Percentiles rank a stretch among this genome's conserved stretches.
These are phyloP conservation scores for Melikaiella ostensackeni DNA, from an alignment of 2,888 invertebrate genomes.

Conservation along the genomic window DNA sequence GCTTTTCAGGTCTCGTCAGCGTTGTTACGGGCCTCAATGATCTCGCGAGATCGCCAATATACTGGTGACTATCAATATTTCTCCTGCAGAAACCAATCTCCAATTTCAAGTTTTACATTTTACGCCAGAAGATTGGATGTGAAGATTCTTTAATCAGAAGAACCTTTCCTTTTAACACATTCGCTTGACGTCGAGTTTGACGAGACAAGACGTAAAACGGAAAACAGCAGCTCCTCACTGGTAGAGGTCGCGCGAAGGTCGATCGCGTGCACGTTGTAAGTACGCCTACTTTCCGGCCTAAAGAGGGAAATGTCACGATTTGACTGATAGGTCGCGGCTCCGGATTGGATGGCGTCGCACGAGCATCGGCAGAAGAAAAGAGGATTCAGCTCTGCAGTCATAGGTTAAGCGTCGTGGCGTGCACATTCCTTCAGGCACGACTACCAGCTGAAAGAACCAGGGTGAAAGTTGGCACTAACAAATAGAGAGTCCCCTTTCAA, in stretches of 20 bases:
- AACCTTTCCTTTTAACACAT: too few relatives aligned
- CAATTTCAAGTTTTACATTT: background rate
- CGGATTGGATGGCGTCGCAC: constrained; percentile 4
- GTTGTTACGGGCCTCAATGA: constrained; percentile 6
- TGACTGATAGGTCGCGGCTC: constrained; percentile 21
- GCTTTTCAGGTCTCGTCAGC: constrained; percentile 23
- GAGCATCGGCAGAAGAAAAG: constrained; percentile 5
- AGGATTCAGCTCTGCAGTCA: constrained; percentile 22
- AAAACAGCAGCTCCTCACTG: constrained; percentile 10
- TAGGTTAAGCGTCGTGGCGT: constrained; percentile 30
- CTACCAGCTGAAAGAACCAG: constrained; percentile 7
- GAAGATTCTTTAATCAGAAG: too few relatives aligned
- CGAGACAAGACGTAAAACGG: background rate
- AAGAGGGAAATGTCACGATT: background rate
- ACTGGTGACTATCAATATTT: background rate
- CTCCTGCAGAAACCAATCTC: background rate
- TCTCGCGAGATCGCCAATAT: constrained; percentile 20
- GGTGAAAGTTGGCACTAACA: constrained; percentile 32
- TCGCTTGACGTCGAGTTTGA: too few relatives aligned
- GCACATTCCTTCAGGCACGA: constrained; percentile 19
- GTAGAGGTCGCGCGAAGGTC: constrained; percentile 8
- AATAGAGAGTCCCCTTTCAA: constrained; percentile 13
- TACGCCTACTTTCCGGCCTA: constrained; percentile 1
- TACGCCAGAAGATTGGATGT: background rate
- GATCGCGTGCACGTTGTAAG: constrained; percentile 17